Base-by-base conservation (phyloP, 2,113 vertebrate genomes). In the Rhodinocichla rosea region DNA sequence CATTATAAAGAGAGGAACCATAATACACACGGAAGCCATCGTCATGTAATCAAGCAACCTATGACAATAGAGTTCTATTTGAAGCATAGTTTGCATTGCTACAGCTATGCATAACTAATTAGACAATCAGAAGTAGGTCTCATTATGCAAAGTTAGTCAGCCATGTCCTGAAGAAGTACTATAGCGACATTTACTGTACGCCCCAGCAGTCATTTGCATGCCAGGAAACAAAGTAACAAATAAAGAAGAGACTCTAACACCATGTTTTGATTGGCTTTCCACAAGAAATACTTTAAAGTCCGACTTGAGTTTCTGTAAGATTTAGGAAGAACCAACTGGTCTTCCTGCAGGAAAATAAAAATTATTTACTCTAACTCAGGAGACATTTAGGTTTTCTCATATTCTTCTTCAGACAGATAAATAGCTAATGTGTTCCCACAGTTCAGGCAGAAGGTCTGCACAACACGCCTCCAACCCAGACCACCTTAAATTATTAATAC, bases 41-140 rank as follows among this genome's bases (percentile, higher is more conserved):
- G n/a, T 35, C 80, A 40, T 64, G 62, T 88, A 96, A 97, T 94
- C 93, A 90, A 95, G 83, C 87, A 96, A 94, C 75, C 50, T 65
- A 39, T 73, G 78, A 95, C 90, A 94, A 96, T 62, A 69, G 74
- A 68, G 75, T 95, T 96, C 96, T 90, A 78, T 92, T 96, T 93
- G 68, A 90, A 84, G 89, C 87, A 93, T 35, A 70, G 63, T 86
- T 92, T 93, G 83, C 92, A 87, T 90, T 81, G 53, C 70, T 95
- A 71, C 81, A 89, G 76, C 60, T 84, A 84, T 68, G 70, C 78
- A 94, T 94, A 96, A 93, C 90, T 97, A 96, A 97, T 96, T 81
- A 96, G 92, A 85, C 76, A 94, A 97, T 92, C 91, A 93, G 81
- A 94, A 94, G 71, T 79, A 95, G 89, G 91, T 92, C 88, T 96